A percentile compares a stretch with the other conserved stretches of the same genome.
Conservation (phyloP, 2,113 vertebrate genomes). For the Heterocephalus glaber region DNA sequence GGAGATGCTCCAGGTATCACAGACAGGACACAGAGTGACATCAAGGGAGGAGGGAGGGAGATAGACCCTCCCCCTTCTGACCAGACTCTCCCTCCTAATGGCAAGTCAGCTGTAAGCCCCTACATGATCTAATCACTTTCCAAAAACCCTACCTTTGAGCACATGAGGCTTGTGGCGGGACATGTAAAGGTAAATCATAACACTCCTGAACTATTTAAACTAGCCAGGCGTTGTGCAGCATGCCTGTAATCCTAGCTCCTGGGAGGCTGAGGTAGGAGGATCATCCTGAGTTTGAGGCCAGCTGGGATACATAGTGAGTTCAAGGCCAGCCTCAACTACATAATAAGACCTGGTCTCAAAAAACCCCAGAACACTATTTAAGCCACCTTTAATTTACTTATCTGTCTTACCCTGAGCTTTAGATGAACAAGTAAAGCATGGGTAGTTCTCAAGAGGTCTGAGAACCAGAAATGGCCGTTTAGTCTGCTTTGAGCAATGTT, state of each 20-base stretch:
- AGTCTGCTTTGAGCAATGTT: neutral
- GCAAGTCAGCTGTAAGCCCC: too few species aligned
- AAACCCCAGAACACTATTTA: neutral
- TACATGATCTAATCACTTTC: too few species aligned
- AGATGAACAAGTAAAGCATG: neutral
- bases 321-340: neutral
- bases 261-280: neutral
- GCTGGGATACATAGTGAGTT: neutral
- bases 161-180: too few species aligned
- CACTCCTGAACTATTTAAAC: too few species aligned
- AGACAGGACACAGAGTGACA: neutral
- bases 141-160: too few species aligned
- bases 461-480: neutral
- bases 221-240: too few species aligned
- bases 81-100: too few species aligned
- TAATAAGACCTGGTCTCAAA: neutral
- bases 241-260: too few species aligned
- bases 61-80: too few species aligned
- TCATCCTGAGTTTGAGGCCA: neutral
- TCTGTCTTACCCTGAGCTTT: neutral
- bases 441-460: neutral
- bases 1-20: neutral
- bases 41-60: neutral
- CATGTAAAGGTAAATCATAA: too few species aligned
- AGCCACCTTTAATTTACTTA: neutral